Evolutionary conservation across 2,888 invertebrate genomes (phyloP).

Genomic region (Incurvaria masculella): DNA sequence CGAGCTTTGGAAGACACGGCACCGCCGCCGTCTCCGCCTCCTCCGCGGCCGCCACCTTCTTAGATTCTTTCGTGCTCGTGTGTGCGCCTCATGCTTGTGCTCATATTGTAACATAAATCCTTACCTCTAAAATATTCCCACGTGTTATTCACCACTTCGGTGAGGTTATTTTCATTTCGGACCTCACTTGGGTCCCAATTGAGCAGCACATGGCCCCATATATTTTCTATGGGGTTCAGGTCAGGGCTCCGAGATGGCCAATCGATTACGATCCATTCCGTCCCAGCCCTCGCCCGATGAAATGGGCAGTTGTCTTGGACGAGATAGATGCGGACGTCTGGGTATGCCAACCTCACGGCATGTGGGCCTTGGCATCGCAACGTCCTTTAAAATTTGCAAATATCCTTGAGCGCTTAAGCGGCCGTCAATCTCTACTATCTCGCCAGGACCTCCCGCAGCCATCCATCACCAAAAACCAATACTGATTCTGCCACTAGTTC

Average conservation of each 20-base stretch:
- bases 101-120: constrained; percentile 8
- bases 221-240: constrained; percentile 8
- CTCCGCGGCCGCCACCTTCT: too few species aligned
- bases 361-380: too few species aligned
- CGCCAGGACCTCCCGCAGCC: too few species aligned
- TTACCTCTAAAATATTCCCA: constrained; percentile 12
- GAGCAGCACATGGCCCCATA: constrained; percentile 11
- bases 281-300: not conserved
- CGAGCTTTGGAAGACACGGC: too few species aligned
- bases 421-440: too few species aligned
- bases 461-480: too few species aligned
- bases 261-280: not conserved
- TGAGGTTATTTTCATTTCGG: constrained; percentile 5
- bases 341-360: not conserved
- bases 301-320: not conserved
- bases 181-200: constrained; percentile 8
- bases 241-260: constrained; percentile 9
- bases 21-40: too few species aligned
- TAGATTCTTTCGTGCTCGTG: too few species aligned
- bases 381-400: too few species aligned
- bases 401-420: too few species aligned
- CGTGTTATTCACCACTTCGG: constrained; percentile 1
- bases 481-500: too few species aligned
- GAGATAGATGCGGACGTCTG: not conserved
- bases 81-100: constrained; percentile 8